These are phyloP conservation scores for Heterotilapia buettikoferi DNA, from an alignment of 2,113 vertebrate species.

Conservation along the genomic window DNA sequence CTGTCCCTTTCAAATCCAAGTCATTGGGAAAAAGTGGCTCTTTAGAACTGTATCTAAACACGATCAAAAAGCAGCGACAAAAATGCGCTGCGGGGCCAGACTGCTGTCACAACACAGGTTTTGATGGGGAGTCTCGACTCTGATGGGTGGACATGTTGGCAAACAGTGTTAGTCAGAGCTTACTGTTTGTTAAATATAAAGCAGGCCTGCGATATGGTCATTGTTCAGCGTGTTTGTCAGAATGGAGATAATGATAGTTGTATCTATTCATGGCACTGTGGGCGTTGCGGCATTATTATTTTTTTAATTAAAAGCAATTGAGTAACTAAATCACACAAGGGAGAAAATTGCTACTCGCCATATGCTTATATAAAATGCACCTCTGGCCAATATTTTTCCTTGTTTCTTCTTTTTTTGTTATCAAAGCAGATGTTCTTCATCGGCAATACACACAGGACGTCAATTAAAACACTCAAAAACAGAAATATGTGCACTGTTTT, in stretches of 20 bases:
- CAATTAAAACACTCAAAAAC: neutral
- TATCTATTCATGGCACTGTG: neutral
- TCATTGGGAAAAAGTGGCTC: conserved; percentile 17
- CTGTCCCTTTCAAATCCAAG: conserved; percentile 10
- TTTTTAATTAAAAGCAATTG: conserved; percentile 1
- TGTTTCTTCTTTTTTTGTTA: neutral
- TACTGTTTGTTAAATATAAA: neutral
- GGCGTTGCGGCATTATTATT: neutral
- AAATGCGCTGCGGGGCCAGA: neutral
- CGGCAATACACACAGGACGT: neutral
- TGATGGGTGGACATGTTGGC: conserved; percentile 6
- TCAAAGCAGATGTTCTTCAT: neutral
- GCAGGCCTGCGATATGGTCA: neutral
- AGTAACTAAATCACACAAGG: neutral
- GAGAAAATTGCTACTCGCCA: neutral
- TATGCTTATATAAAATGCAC: neutral
- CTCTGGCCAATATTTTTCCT: neutral
- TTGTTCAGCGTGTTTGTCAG: neutral
- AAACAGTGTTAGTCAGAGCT: neutral
- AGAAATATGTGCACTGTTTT: neutral
- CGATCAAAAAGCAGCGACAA: neutral
- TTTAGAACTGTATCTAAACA: conserved; percentile 1
- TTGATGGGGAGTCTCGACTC: neutral
- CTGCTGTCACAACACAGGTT: neutral
- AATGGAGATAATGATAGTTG: neutral